Conservation (phyloP, 2,888 invertebrate genomes). For the Macroteleia sp. region DNA sequence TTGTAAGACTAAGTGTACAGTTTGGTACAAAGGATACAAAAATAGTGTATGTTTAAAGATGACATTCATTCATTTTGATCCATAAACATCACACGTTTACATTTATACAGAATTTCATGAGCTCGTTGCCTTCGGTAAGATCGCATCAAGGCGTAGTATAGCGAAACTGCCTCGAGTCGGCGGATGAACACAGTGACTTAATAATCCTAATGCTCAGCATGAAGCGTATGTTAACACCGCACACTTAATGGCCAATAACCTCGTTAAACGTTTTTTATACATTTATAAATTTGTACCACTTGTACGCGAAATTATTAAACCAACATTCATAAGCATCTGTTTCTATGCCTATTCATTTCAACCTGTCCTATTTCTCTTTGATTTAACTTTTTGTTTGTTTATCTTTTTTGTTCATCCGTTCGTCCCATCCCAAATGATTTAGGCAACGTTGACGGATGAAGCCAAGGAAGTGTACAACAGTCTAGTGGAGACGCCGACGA, state of each 20-base stretch:
- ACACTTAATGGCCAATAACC: conserved; percentile 62
- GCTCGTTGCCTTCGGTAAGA: conserved; percentile 50
- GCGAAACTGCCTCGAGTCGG: conserved; percentile 50
- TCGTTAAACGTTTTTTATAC: conserved; percentile 75
- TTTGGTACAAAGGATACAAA: too few species aligned
- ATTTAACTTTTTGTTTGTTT: conserved; percentile 61
- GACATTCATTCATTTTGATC: too few species aligned
- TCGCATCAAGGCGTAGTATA: conserved; percentile 33
- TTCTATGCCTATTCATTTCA: conserved; percentile 27
- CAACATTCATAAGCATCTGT: conserved; percentile 44
- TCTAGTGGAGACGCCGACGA: conserved; percentile 89
- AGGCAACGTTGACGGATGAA: conserved; percentile 94
- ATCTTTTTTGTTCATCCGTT: conserved; percentile 66
- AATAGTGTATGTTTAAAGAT: too few species aligned
- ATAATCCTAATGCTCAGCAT: conserved; percentile 63
- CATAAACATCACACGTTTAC: conserved; percentile 1
- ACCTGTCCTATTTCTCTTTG: not conserved
- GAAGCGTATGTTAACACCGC: conserved; percentile 51
- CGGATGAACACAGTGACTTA: conserved; percentile 60
- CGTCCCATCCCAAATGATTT: conserved; percentile 78
- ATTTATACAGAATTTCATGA: conserved; percentile 7
- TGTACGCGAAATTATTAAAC: conserved; percentile 71
- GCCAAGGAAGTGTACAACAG: conserved; percentile 97
- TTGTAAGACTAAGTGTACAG: too few species aligned
- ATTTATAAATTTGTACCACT: conserved; percentile 81